phyloP scores from a whole-genome alignment of 2,113 vertebrate species.

The Cyanoderma ruficeps region DNA sequence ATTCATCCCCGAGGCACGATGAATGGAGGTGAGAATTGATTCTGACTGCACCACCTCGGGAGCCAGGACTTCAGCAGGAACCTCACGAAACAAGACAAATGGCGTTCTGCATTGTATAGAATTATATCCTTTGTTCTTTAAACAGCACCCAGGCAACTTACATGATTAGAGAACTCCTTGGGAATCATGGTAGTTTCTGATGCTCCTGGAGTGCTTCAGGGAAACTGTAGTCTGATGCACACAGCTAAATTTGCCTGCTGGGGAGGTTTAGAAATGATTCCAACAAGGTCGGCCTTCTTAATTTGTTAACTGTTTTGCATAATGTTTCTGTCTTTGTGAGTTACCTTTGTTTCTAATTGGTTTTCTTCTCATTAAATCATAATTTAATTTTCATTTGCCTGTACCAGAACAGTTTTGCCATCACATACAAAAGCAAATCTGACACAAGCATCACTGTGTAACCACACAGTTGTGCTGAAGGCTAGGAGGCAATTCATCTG shows the following conservation, averaged over 20 bases:
- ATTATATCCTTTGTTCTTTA: conserved; percentile 66
- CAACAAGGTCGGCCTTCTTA: background rate
- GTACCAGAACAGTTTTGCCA: background rate
- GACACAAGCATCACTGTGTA: background rate
- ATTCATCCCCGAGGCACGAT: conserved; percentile 51
- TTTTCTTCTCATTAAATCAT: conserved; percentile 6
- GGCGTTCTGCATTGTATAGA: background rate
- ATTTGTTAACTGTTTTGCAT: background rate
- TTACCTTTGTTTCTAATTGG: background rate
- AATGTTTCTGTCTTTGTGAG: background rate
- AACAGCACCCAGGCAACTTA: conserved; percentile 11
- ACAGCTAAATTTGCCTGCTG: background rate
- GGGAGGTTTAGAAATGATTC: background rate
- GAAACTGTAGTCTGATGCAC: background rate
- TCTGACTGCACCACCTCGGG: conserved; percentile 55
- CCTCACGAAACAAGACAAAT: conserved; percentile 73
- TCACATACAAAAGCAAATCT: background rate
- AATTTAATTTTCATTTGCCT: background rate
- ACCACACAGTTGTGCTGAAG: background rate
- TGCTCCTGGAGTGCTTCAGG: background rate
- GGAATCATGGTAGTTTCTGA: background rate
- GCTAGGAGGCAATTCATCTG: background rate
- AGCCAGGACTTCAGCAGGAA: conserved; percentile 22
- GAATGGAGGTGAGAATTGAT: conserved; percentile 65
- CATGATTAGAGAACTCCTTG: background rate